Percentiles rank a stretch among this genome's conserved stretches.
These are phyloP conservation scores for Etia nguti DNA, from an alignment of 2,113 vertebrate genomes.

Conservation along the genomic window DNA sequence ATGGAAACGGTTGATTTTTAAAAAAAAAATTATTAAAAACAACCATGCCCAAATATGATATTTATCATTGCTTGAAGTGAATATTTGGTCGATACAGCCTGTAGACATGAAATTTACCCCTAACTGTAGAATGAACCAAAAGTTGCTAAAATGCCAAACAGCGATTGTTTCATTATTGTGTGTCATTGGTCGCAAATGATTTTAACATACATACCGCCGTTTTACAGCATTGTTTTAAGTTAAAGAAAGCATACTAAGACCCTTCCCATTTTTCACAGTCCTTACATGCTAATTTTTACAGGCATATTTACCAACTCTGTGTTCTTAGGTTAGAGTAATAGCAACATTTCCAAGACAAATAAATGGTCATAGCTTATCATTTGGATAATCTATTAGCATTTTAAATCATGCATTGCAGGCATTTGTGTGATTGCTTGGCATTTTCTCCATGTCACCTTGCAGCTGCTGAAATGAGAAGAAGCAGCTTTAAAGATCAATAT, in stretches of 20 bases:
- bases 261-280: neutral
- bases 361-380: neutral
- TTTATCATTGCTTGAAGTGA: neutral
- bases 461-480: neutral
- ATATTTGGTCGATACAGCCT: neutral
- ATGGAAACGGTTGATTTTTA: rapidly evolving
- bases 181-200: neutral
- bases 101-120: neutral
- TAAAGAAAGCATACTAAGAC: neutral
- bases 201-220: neutral
- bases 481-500: constrained; percentile 15
- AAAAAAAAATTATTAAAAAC: neutral
- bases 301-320: neutral
- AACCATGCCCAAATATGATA: neutral
- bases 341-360: neutral
- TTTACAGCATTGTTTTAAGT: neutral
- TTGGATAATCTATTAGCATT: neutral
- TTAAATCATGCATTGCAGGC: neutral
- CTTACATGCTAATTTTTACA: neutral
- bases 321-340: neutral
- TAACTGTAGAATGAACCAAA: neutral
- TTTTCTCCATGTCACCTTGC: neutral
- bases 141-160: neutral
- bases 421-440: neutral
- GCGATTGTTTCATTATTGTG: neutral